Percentiles rank a stretch among this genome's conserved stretches.
These are phyloP conservation scores for Scaptomyza flava DNA, from an alignment of 2,888 invertebrate species.

Conservation along the genomic window DNA sequence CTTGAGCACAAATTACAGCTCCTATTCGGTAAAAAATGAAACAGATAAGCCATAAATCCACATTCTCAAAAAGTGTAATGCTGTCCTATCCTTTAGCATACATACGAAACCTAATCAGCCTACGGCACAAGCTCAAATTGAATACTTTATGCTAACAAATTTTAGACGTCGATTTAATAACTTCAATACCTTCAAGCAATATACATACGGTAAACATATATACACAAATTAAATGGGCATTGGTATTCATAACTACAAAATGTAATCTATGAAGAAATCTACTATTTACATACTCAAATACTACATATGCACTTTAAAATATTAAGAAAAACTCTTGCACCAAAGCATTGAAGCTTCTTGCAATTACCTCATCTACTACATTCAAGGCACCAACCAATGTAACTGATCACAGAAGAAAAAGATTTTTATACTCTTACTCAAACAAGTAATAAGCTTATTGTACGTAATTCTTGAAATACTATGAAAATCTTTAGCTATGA, in stretches of 20 bases:
- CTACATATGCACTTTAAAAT: slow-evolving; percentile 36
- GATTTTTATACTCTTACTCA: slow-evolving; percentile 43
- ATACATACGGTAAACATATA: slow-evolving; percentile 20
- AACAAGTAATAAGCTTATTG: slow-evolving; percentile 7
- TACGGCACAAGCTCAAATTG: slow-evolving; percentile 52
- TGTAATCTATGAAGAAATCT: slow-evolving; percentile 25
- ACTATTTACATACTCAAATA: slow-evolving; percentile 33
- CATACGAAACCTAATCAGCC: slow-evolving; percentile 1
- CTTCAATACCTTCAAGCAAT: slow-evolving; percentile 52
- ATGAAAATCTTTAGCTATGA: slow-evolving; percentile 23
- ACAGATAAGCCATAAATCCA: slow-evolving; percentile 51
- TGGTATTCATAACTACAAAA: slow-evolving; percentile 24
- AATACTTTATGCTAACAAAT: slow-evolving; percentile 39
- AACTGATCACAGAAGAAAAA: slow-evolving; percentile 55
- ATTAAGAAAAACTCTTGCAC: slow-evolving; percentile 57
- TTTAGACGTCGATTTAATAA: slow-evolving; percentile 26
- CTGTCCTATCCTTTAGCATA: slow-evolving; percentile 32
- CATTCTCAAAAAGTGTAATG: slow-evolving; percentile 27
- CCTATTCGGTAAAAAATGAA: slow-evolving; percentile 40
- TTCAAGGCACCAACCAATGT: slow-evolving; percentile 65
- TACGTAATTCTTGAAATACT: slow-evolving; percentile 9
- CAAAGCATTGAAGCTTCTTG: slow-evolving; percentile 68
- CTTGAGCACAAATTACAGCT: slow-evolving; percentile 35
- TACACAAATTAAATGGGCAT: slow-evolving; percentile 8
- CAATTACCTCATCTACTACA: slow-evolving; percentile 79